Percentiles rank a stretch among this genome's conserved stretches.
Conservation (phyloP, 2,113 vertebrate genomes). For the Megalops atlanticus region DNA sequence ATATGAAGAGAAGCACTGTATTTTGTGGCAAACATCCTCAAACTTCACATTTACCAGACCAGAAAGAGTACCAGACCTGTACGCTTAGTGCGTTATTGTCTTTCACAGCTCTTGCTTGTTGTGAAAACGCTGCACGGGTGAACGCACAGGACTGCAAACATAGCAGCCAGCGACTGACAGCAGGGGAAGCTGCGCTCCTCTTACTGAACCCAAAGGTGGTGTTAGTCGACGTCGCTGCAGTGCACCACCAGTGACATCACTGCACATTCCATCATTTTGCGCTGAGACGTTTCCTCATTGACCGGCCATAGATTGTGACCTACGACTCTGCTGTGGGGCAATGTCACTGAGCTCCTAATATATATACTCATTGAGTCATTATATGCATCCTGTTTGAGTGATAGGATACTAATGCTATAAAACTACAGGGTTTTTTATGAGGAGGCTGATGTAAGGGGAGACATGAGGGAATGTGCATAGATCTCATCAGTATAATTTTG, state of each 20-base stretch:
- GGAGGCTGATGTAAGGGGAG: background rate
- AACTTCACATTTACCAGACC: too few species aligned
- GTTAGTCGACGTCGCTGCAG: conserved; percentile 1
- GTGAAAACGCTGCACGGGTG: background rate
- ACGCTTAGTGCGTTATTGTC: background rate
- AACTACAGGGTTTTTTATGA: background rate
- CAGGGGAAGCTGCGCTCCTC: background rate
- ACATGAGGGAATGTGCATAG: background rate
- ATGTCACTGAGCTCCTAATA: background rate
- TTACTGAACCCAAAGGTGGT: background rate
- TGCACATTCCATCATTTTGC: conserved; percentile 4
- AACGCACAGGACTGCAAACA: background rate
- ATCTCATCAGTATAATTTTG: conserved; percentile 15
- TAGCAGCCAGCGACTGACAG: background rate
- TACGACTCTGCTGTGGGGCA: background rate
- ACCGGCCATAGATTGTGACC: background rate
- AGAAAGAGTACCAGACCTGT: background rate
- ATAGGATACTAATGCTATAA: conserved; percentile 18
- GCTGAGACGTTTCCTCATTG: conserved; percentile 6
- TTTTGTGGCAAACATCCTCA: too few species aligned
- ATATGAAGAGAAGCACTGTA: too few species aligned
- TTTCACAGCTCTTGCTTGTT: background rate
- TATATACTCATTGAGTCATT: conserved; percentile 15
- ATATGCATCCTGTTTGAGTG: background rate
- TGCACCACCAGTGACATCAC: conserved; percentile 21